Percentiles rank a stretch among this genome's conserved stretches.
These are phyloP conservation scores for Ictalurus furcatus DNA, from an alignment of 2,113 vertebrate genomes.

Conservation along the genomic window DNA sequence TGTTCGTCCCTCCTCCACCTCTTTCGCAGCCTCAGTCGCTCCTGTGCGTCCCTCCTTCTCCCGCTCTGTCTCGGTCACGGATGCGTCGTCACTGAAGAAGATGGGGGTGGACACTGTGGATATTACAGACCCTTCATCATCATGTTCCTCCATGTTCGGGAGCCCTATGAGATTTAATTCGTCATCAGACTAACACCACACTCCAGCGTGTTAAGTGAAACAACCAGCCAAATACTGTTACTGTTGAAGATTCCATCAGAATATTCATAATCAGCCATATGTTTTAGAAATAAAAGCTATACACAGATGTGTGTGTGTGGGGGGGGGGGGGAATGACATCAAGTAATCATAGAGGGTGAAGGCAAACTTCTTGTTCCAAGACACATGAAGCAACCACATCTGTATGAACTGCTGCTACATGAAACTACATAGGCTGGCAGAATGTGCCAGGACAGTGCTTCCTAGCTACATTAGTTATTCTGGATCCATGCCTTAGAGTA, in stretches of 20 bases:
- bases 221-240: constrained; percentile 14
- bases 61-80: constrained; percentile 76
- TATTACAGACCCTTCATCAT: constrained; percentile 53
- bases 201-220: constrained; percentile 6
- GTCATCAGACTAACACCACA: constrained; percentile 62
- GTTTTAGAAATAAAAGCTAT: neutral
- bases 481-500: neutral
- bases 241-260: neutral
- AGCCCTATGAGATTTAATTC: constrained; percentile 65
- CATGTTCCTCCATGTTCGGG: constrained; percentile 38
- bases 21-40: constrained; percentile 26
- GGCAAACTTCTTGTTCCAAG: neutral
- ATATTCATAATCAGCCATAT: neutral
- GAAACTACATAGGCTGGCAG: neutral
- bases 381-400: neutral
- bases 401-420: constrained; percentile 1
- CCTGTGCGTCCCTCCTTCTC: constrained; percentile 53
- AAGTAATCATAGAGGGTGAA: neutral
- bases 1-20: constrained; percentile 2
- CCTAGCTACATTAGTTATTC: neutral
- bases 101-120: constrained; percentile 65
- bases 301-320: neutral
- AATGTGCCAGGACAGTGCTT: neutral
- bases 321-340: neutral
- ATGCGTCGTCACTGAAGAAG: constrained; percentile 72